Conservation (phyloP, 2,888 invertebrate species). For the Oxyteleia sp. region DNA sequence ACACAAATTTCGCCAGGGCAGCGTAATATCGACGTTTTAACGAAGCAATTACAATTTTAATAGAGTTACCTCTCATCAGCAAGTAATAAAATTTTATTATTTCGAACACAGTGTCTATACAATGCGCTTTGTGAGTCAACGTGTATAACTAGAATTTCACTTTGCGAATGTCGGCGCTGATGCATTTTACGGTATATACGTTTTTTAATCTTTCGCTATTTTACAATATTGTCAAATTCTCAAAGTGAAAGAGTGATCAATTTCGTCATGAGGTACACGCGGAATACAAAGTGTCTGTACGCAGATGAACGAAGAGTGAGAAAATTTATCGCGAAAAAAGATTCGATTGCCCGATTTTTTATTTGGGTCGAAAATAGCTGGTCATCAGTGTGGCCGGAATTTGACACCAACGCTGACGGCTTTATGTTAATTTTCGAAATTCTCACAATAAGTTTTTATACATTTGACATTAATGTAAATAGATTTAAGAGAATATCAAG, state of each 20-base stretch:
- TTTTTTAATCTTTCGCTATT: constrained; percentile 19
- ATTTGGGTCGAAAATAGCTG: no score
- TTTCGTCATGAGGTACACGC: not conserved
- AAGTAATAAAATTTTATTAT: constrained; percentile 57
- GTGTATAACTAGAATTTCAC: constrained; percentile 20
- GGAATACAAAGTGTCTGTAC: no score
- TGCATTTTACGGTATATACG: constrained; percentile 19
- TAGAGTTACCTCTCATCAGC: constrained; percentile 57
- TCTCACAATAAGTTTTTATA: no score
- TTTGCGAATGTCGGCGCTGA: constrained; percentile 7
- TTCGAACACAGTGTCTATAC: no score
- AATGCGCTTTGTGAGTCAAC: constrained; percentile 43
- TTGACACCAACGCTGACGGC: no score
- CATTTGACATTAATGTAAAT: no score
- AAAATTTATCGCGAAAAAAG: no score
- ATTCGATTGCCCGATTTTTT: no score
- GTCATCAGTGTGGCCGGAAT: no score
- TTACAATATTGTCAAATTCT: constrained; percentile 20
- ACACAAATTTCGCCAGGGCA: constrained; percentile 32
- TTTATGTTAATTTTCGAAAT: no score
- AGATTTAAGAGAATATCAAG: no score
- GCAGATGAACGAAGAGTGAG: no score
- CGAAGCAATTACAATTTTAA: constrained; percentile 62
- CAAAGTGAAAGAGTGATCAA: constrained; percentile 16
- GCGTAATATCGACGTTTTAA: constrained; percentile 48